Evolutionary conservation across 2,113 vertebrate species (phyloP).

Genomic region (Coryphaenoides rupestris): DNA sequence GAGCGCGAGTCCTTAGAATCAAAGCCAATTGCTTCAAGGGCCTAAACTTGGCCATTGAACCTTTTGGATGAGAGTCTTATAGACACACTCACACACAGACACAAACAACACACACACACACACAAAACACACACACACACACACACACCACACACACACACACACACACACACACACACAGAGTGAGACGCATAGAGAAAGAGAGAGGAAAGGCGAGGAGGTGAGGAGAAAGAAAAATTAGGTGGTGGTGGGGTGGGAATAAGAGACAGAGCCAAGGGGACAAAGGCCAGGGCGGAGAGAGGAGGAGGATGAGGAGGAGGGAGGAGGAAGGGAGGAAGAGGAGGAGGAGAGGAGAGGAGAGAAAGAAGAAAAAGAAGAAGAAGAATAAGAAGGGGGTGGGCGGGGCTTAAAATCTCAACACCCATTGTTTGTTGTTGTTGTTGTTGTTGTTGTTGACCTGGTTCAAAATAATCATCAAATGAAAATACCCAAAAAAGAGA

Average conservation of each 20-base stretch:
- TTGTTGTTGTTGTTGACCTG: too few species aligned
- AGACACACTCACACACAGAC: constrained; percentile 9
- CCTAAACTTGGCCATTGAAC: constrained; percentile 53
- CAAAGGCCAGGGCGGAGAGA: constrained; percentile 24
- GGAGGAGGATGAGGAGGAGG: constrained; percentile 35
- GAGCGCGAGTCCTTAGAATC: constrained; percentile 47
- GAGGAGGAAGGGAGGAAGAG: constrained; percentile 38
- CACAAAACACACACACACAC: not conserved
- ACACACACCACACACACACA: constrained; percentile 6
- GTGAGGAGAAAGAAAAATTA: constrained; percentile 39
- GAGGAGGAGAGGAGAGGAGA: constrained; percentile 25
- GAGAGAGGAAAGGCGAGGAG: constrained; percentile 33
- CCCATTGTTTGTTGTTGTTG: too few species aligned
- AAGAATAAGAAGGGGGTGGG: constrained; percentile 66
- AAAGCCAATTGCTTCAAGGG: constrained; percentile 62
- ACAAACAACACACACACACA: too few species aligned
- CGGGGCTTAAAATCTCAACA: constrained; percentile 81
- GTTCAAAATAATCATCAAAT: constrained; percentile 89
- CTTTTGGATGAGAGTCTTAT: constrained; percentile 50
- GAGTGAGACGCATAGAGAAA: too few species aligned
- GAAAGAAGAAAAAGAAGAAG: constrained; percentile 33
- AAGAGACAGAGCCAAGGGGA: too few species aligned
- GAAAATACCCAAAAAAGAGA: constrained; percentile 78
- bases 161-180: too few species aligned
- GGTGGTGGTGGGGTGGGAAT: constrained; percentile 76